phyloP scores from a whole-genome alignment of 2,797 vertebrate species.

The Anguilla megastoma region DNA sequence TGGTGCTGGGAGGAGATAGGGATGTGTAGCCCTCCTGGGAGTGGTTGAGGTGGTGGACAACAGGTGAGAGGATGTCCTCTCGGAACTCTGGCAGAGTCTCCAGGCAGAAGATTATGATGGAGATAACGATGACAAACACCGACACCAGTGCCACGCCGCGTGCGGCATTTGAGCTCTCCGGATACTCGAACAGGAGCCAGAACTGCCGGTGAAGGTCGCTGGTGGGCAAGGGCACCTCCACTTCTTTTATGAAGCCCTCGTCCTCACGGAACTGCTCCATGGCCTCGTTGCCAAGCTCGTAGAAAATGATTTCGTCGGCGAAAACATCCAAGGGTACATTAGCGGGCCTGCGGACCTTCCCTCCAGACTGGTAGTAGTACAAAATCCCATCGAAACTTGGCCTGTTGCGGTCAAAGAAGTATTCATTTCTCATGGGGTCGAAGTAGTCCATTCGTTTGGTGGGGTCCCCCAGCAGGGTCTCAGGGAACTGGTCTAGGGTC shows the following conservation, averaged over 20 bases:
- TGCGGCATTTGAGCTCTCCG: constrained; percentile 92
- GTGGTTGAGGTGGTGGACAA: constrained; percentile 59
- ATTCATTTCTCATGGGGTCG: constrained; percentile 96
- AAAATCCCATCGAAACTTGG: constrained; percentile 97
- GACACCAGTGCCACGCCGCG: constrained; percentile 91
- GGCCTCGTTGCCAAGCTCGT: constrained; percentile 87
- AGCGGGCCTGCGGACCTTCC: constrained; percentile 90
- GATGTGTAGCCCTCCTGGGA: constrained; percentile 60
- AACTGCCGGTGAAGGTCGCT: constrained; percentile 88
- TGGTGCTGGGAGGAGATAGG: constrained; percentile 35
- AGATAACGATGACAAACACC: constrained; percentile 91
- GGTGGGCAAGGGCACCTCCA: constrained; percentile 83
- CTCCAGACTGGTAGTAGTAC: constrained; percentile 96
- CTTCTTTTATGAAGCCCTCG: constrained; percentile 94
- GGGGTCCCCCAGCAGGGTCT: constrained; percentile 88
- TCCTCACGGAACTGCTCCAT: constrained; percentile 96
- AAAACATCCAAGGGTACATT: constrained; percentile 94
- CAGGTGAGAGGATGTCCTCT: constrained; percentile 75
- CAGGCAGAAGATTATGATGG: constrained; percentile 96
- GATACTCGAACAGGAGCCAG: constrained; percentile 96
- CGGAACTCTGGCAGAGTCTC: constrained; percentile 95
- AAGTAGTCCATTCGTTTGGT: constrained; percentile 91
- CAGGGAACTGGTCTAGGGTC: constrained; percentile 89
- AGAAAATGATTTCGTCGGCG: constrained; percentile 92
- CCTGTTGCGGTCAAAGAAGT: constrained; percentile 94